These are phyloP conservation scores for Apamea monoglypha DNA, from an alignment of 2,888 invertebrate species.

Conservation along the genomic window DNA sequence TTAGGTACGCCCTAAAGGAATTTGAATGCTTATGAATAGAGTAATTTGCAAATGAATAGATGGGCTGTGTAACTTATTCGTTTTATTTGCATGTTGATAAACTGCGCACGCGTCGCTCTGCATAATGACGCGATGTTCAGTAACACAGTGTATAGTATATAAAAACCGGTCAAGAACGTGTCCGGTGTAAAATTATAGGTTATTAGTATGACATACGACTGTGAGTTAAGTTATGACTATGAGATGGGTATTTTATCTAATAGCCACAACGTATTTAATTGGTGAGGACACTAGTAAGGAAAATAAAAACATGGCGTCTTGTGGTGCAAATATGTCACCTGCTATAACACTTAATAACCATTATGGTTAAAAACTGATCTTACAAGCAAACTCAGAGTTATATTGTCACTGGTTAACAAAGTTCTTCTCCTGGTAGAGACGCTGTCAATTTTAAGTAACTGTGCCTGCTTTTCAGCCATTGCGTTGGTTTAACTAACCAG, in stretches of 20 bases:
- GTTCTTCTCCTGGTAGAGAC: background rate
- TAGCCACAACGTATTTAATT: slow-evolving; percentile 4
- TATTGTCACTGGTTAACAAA: too few relatives aligned
- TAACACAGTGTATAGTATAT: slow-evolving; percentile 32
- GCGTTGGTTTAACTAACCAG: background rate
- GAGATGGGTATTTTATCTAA: slow-evolving; percentile 7
- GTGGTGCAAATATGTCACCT: background rate
- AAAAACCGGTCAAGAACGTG: slow-evolving; percentile 37
- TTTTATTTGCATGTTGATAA: slow-evolving; percentile 46
- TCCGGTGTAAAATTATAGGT: slow-evolving; percentile 42
- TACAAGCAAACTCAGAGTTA: too few relatives aligned
- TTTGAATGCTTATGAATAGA: slow-evolving; percentile 39
- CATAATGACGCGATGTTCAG: slow-evolving; percentile 57
- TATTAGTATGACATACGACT: slow-evolving; percentile 5
- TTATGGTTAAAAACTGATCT: background rate
- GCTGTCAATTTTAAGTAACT: background rate
- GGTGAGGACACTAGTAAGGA: background rate
- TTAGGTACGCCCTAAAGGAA: slow-evolving; percentile 21
- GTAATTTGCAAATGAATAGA: slow-evolving; percentile 69
- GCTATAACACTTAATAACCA: background rate
- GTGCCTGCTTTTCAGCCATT: background rate
- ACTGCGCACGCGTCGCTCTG: slow-evolving; percentile 55
- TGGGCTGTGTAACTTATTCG: slow-evolving; percentile 47
- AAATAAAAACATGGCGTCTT: background rate
- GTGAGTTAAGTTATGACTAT: slow-evolving; percentile 24